phyloP scores from a whole-genome alignment of 2,113 vertebrate genomes.

The Hydrolagus affinis region DNA sequence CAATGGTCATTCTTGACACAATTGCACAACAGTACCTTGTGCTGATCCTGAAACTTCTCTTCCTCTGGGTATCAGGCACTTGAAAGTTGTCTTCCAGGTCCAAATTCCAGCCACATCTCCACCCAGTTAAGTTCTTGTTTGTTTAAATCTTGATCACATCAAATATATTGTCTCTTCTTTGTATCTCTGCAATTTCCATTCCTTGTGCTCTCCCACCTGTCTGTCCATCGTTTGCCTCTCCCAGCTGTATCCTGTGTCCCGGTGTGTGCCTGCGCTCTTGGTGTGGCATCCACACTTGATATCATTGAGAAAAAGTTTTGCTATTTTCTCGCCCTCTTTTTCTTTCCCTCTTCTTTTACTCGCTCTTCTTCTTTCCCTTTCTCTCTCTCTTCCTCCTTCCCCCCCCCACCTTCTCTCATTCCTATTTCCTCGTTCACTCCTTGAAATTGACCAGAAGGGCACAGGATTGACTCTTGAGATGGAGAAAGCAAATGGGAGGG shows the following conservation, averaged over 20 bases:
- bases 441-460: slow-evolving; percentile 21
- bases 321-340: no score
- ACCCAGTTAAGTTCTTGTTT: not conserved
- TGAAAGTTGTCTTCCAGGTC: not conserved
- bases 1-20: not conserved
- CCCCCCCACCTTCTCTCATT: not conserved
- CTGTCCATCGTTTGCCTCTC: not conserved
- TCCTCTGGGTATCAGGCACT: not conserved
- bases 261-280: no score
- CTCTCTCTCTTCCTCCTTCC: not conserved
- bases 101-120: not conserved
- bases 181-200: not conserved
- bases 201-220: not conserved
- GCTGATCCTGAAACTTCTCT: not conserved
- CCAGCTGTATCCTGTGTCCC: not conserved
- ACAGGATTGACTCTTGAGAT: no score
- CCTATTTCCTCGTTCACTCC: slow-evolving; percentile 25
- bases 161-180: not conserved
- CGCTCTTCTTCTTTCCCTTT: no score
- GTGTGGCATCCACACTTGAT: not conserved
- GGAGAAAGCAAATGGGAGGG: no score
- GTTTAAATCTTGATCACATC: not conserved
- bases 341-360: no score
- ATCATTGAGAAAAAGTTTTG: not conserved
- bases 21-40: not conserved